A percentile compares a stretch with the other conserved stretches of the same genome.
Evolutionary conservation across 2,888 invertebrate genomes (phyloP).

Genomic region (Nasonovia ribisnigri): DNA sequence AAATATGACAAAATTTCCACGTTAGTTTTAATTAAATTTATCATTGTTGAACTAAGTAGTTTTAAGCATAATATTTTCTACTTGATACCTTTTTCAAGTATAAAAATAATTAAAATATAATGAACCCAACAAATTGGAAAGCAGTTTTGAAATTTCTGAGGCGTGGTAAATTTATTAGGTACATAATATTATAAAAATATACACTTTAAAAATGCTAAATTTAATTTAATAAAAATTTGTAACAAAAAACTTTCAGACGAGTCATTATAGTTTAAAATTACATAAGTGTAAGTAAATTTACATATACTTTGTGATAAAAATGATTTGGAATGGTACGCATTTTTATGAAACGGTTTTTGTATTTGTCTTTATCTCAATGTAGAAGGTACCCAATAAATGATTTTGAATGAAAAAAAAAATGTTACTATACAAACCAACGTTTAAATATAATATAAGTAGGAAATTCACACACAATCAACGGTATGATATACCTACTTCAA

Average conservation of each 20-base stretch:
- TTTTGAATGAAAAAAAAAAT: not conserved
- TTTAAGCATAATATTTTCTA: not conserved
- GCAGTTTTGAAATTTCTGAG: not conserved
- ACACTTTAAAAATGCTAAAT: not conserved
- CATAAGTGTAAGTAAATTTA: constrained; percentile 3
- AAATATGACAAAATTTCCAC: not conserved
- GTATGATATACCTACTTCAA: not conserved
- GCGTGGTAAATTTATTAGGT: not conserved
- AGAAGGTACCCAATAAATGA: not conserved
- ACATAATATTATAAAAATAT: not conserved
- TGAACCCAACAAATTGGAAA: constrained; percentile 1
- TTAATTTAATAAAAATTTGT: not conserved
- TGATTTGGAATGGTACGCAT: not conserved
- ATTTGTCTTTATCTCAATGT: not conserved
- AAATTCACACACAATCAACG: not conserved
- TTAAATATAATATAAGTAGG: not conserved
- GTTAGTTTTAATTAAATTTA: constrained; percentile 5
- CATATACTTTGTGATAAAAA: not conserved
- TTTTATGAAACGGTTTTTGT: not conserved
- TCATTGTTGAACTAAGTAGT: not conserved
- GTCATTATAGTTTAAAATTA: not conserved
- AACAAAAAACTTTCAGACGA: not conserved
- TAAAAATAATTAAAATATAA: not conserved
- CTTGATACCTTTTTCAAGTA: not conserved
- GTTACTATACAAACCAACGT: not conserved